Conservation (phyloP, 2,888 invertebrate genomes). For the Cylindroiulus punctatus region DNA sequence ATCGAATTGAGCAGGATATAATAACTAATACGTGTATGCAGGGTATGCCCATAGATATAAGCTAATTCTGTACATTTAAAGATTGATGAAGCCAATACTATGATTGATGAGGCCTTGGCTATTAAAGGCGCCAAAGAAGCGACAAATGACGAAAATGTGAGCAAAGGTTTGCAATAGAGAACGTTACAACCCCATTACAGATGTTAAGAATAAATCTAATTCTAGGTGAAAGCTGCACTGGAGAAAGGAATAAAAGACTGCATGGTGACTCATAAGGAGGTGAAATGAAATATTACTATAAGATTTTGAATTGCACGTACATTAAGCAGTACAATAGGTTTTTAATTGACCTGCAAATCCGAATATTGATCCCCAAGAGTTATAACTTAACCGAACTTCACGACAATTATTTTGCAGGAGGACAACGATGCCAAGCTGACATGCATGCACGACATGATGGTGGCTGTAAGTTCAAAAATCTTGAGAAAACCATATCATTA, state of each 20-base stretch:
- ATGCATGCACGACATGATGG: constrained; percentile 9
- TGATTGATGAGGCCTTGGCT: neutral
- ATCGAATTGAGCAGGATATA: too few relatives aligned
- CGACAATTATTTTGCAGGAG: neutral
- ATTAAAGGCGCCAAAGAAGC: neutral
- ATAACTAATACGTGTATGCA: neutral
- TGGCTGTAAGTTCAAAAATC: neutral
- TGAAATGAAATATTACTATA: neutral
- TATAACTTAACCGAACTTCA: too few relatives aligned
- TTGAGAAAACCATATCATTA: too few relatives aligned
- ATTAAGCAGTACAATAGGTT: too few relatives aligned
- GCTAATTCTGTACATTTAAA: neutral
- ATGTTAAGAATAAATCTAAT: neutral
- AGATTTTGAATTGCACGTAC: too few relatives aligned
- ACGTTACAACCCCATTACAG: too few relatives aligned
- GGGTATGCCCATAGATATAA: too few relatives aligned
- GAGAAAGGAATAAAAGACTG: neutral
- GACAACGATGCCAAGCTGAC: constrained; percentile 6
- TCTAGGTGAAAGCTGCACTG: neutral
- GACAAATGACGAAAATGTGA: neutral
- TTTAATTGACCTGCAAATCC: too few relatives aligned
- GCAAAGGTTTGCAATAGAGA: too few relatives aligned
- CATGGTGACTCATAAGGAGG: neutral
- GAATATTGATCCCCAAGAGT: too few relatives aligned
- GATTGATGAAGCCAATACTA: neutral